phyloP scores from a whole-genome alignment of 1,140 invertebrate species.

The Phymastichus coffea region DNA sequence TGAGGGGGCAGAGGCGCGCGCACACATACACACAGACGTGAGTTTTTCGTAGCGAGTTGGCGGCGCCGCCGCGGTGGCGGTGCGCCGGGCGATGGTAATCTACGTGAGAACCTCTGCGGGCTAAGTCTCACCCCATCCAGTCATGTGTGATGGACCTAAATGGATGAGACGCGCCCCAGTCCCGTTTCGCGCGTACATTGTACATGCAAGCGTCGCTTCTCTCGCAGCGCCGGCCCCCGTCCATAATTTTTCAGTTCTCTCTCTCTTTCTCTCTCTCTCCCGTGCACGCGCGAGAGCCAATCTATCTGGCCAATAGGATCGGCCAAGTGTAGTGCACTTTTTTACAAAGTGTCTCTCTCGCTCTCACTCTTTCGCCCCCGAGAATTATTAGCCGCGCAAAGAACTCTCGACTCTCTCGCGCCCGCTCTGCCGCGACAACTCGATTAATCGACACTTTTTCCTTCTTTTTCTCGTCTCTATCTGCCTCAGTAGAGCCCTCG shows the following conservation, averaged over 20 bases:
- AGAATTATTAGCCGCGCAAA: not conserved
- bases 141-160: constrained; percentile 59
- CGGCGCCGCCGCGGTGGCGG: not conserved
- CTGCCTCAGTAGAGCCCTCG: no score
- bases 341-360: constrained; percentile 9
- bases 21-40: no score
- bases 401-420: not conserved
- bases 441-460: no score
- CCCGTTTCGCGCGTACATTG: not conserved
- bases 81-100: constrained; percentile 39
- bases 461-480: no score
- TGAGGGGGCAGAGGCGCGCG: no score
- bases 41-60: no score
- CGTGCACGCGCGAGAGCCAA: not conserved
- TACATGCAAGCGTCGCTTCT: not conserved
- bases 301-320: not conserved
- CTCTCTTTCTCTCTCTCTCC: not conserved
- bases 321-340: constrained; percentile 12
- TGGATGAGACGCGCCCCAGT: constrained; percentile 56
- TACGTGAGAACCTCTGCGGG: constrained; percentile 56
- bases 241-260: constrained; percentile 44
- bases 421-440: no score
- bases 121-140: constrained; percentile 55
- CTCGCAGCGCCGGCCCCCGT: constrained; percentile 40
- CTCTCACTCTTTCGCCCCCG: not conserved